Evolutionary conservation across 2,888 invertebrate species (phyloP).

Genomic region (Tridacna gigas): DNA sequence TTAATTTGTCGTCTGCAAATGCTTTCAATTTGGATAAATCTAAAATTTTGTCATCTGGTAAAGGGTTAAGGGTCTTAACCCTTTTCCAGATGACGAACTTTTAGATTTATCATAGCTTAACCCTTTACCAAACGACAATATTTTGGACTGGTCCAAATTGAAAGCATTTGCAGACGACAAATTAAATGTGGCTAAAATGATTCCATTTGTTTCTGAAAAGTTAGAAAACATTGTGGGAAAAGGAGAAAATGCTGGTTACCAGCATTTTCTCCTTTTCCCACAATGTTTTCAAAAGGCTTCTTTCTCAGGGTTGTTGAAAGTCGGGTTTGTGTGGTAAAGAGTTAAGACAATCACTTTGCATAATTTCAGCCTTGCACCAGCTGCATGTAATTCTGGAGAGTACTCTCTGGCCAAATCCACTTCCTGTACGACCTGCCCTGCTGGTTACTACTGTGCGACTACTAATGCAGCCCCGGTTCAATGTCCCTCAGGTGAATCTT

Average conservation of each 20-base stretch:
- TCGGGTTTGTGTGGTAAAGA: neutral
- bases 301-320: neutral
- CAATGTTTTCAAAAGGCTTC: neutral
- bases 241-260: neutral
- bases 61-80: too few relatives aligned
- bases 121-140: too few relatives aligned
- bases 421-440: slow-evolving; percentile 73
- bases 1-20: too few relatives aligned
- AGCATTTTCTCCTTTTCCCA: neutral
- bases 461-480: slow-evolving; percentile 55
- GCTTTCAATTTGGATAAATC: too few relatives aligned
- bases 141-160: too few relatives aligned
- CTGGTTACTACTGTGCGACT: slow-evolving; percentile 69
- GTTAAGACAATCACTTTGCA: neutral
- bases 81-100: too few relatives aligned
- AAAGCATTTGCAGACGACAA: too few relatives aligned
- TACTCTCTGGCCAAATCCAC: slow-evolving; percentile 69
- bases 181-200: too few relatives aligned
- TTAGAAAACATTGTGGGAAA: neutral
- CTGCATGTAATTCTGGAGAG: slow-evolving; percentile 67
- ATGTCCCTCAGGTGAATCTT: slow-evolving; percentile 76
- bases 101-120: too few relatives aligned
- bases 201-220: too few relatives aligned
- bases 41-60: too few relatives aligned
- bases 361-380: slow-evolving; percentile 59